Evolutionary conservation across 2,113 vertebrate species (phyloP).

Genomic region (Thunnus maccoyii): DNA sequence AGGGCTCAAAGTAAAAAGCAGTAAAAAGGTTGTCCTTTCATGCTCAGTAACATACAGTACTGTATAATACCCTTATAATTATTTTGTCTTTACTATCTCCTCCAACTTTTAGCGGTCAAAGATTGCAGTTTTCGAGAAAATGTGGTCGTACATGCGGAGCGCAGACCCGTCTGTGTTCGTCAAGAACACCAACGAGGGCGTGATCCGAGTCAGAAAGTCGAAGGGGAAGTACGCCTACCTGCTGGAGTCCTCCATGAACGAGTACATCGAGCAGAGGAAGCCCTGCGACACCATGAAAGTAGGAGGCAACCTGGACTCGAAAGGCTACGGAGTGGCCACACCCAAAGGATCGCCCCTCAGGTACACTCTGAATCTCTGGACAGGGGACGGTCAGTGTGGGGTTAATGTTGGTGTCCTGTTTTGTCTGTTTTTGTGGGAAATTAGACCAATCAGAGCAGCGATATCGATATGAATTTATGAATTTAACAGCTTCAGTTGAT

Average conservation of each 20-base stretch:
- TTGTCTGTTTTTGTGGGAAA: slow-evolving; percentile 33
- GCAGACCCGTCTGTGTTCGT: slow-evolving; percentile 96
- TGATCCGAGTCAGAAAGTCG: slow-evolving; percentile 93
- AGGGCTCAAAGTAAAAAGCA: too few species aligned
- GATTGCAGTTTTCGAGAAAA: slow-evolving; percentile 99
- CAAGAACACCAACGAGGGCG: slow-evolving; percentile 94
- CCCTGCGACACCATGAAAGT: slow-evolving; percentile 99
- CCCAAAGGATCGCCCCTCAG: slow-evolving; percentile 97
- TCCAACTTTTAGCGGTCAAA: slow-evolving; percentile 90
- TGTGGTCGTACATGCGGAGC: slow-evolving; percentile 99
- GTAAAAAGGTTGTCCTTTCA: too few species aligned
- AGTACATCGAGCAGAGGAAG: slow-evolving; percentile 98
- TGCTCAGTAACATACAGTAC: background rate
- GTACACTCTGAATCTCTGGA: slow-evolving; percentile 77
- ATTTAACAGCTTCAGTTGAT: too few species aligned
- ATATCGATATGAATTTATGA: too few species aligned
- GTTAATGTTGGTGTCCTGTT: slow-evolving; percentile 12
- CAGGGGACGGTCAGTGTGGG: background rate
- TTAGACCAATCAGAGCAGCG: background rate
- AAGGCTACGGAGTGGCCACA: slow-evolving; percentile 98
- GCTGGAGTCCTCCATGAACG: slow-evolving; percentile 98
- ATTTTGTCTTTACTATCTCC: background rate
- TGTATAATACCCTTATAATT: background rate
- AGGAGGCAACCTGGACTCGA: slow-evolving; percentile 98
- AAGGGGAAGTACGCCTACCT: slow-evolving; percentile 99